A percentile compares a stretch with the other conserved stretches of the same genome.
Evolutionary conservation across 2,888 invertebrate genomes (phyloP).

Genomic region (Ferrisia virgata): DNA sequence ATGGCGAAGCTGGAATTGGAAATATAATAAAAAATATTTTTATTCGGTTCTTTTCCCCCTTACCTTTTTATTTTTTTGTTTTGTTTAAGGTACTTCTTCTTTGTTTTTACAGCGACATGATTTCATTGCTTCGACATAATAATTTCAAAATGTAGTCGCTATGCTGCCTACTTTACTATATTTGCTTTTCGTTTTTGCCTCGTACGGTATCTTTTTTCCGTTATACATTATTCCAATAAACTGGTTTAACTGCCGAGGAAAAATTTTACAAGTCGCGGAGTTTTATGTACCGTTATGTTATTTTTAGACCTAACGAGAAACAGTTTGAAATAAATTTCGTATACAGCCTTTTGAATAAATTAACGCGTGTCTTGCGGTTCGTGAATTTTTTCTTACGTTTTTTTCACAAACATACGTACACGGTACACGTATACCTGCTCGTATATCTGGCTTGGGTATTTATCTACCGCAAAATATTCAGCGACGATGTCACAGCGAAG

Average conservation of each 20-base stretch:
- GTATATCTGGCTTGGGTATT: no score
- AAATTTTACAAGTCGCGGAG: neutral
- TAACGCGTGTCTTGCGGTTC: neutral
- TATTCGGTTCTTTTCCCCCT: neutral
- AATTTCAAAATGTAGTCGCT: slow-evolving; percentile 16
- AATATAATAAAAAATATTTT: slow-evolving; percentile 26
- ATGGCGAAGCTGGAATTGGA: slow-evolving; percentile 18
- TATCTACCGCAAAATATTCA: no score
- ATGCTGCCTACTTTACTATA: neutral
- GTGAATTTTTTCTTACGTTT: neutral
- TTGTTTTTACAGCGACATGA: slow-evolving; percentile 11
- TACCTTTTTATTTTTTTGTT: neutral
- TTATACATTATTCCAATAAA: neutral
- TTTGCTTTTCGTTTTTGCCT: neutral
- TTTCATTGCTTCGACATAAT: slow-evolving; percentile 9
- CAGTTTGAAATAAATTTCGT: neutral
- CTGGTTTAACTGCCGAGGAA: neutral
- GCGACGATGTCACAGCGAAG: no score
- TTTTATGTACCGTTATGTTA: neutral
- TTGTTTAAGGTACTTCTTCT: neutral
- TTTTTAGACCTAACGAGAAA: neutral
- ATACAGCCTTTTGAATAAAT: neutral
- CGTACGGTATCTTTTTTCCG: neutral
- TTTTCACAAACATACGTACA: neutral
- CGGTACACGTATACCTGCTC: no score